Base-by-base conservation (phyloP, 2,888 invertebrate genomes). In the Rhingia campestris region DNA sequence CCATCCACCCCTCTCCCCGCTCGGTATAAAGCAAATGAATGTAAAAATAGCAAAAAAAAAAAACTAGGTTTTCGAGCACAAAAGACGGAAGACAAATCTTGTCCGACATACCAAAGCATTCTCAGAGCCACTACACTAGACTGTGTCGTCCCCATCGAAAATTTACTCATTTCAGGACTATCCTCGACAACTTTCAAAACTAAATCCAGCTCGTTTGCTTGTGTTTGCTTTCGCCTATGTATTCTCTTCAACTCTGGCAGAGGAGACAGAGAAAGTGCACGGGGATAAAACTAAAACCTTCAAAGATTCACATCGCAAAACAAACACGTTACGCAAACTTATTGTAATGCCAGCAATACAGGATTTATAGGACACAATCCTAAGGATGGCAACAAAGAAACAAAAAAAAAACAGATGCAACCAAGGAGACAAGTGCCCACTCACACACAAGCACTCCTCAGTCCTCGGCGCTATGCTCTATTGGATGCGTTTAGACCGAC, bases 341-440 rank as follows among this genome's bases (percentile, higher is more conserved):
- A 81, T 81, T 81, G 76, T 81, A 76, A 81, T 72, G 64, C 75
- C 81, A 75, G 81, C 75, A 53, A 76, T 81, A 59, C 66, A 66
- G 64, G 49, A 66, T 81, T 81, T 76, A 61, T 81, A 61, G 75
- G 70, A 76, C 75, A 66, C 59, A 54, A 70, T 30, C 9, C n/a
- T 30, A 14, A 45, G 35, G 7, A 45, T 2, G 30, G 7, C 47
- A 77, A 22, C 22, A 53, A 1, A 41, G n/a, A 56, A 7, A n/a
- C 14, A 39, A 9, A 53, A 75, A 51, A 53, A 49, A 54, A 70
- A 70, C 56, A 63, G 70, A 35, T 69, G 61, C 61, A 69, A n/a
- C 53, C n/a, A 54, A 39, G 45, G 66, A 53, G 49, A 53, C 64
- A 66, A 66, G 66, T 66, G 66, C 39, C 64, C 49, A 64, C 51